Evolutionary conservation across 2,113 vertebrate genomes (phyloP).

Genomic region (Isurus oxyrinchus): DNA sequence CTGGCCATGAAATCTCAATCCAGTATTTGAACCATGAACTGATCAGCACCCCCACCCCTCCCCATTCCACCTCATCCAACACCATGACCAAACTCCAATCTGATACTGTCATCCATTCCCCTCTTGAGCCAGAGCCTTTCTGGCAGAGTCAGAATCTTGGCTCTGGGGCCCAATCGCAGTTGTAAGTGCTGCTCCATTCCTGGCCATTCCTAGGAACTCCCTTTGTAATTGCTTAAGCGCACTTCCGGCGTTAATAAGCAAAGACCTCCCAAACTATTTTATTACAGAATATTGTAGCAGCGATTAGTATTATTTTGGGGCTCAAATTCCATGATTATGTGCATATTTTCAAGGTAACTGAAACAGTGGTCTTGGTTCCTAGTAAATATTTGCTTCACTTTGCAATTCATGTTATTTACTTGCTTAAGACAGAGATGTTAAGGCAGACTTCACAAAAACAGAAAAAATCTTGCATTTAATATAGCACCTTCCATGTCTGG

Average conservation of each 20-base stretch:
- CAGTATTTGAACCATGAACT: neutral
- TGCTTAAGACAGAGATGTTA: neutral
- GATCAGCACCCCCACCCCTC: neutral
- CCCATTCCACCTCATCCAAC: neutral
- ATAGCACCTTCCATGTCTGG: neutral
- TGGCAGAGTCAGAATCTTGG: neutral
- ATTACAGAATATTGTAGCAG: neutral
- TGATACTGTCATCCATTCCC: neutral
- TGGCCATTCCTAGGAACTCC: neutral
- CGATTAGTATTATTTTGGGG: neutral
- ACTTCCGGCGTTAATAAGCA: neutral
- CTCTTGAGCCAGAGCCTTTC: neutral
- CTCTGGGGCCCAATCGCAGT: neutral
- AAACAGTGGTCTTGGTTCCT: neutral
- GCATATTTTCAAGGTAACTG: neutral
- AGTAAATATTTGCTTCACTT: neutral
- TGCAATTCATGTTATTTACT: neutral
- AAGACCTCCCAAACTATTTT: neutral
- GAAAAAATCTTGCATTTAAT: neutral
- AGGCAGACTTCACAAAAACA: neutral
- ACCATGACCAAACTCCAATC: neutral
- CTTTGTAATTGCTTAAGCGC: neutral
- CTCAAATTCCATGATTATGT: neutral
- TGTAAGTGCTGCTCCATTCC: neutral
- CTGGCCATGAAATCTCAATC: neutral